A percentile compares a stretch with the other conserved stretches of the same genome.
Evolutionary conservation across 2,888 invertebrate species (phyloP).

Genomic region (Chesias legatella): DNA sequence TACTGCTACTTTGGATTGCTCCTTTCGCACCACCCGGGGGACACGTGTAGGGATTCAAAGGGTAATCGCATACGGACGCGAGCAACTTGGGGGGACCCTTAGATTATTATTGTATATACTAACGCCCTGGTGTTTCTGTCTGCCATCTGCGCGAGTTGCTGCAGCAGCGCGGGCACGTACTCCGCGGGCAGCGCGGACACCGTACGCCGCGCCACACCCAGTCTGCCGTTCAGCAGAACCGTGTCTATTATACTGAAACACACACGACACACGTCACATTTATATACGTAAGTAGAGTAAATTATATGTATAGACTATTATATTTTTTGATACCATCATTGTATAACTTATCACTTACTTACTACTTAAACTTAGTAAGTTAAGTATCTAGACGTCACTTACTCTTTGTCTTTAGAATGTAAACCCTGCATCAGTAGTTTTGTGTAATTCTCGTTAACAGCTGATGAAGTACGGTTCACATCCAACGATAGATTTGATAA

Average conservation of each 20-base stretch:
- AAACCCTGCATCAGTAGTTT: constrained; percentile 91
- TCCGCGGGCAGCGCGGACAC: constrained; percentile 87
- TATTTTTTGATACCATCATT: background rate
- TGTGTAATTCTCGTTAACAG: constrained; percentile 85
- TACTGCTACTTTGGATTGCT: too few relatives aligned
- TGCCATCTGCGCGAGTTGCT: constrained; percentile 85
- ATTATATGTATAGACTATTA: background rate
- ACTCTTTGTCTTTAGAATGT: constrained; percentile 89
- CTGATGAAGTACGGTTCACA: constrained; percentile 54
- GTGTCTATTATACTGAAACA: constrained; percentile 82
- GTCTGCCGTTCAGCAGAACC: constrained; percentile 85
- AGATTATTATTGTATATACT: constrained; percentile 43
- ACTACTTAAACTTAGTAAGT: too few relatives aligned
- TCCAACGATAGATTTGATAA: constrained; percentile 89
- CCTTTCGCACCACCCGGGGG: too few relatives aligned
- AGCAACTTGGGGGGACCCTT: too few relatives aligned
- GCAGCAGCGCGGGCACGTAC: constrained; percentile 85
- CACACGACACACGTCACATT: too few relatives aligned
- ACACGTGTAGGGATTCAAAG: too few relatives aligned
- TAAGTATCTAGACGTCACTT: constrained; percentile 23
- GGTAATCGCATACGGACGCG: too few relatives aligned
- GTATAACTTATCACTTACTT: too few relatives aligned
- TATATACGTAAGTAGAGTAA: background rate
- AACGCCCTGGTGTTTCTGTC: constrained; percentile 85
- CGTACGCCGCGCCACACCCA: constrained; percentile 85